Conservation (phyloP, 2,113 vertebrate species). For the Platysternon megacephalum region DNA sequence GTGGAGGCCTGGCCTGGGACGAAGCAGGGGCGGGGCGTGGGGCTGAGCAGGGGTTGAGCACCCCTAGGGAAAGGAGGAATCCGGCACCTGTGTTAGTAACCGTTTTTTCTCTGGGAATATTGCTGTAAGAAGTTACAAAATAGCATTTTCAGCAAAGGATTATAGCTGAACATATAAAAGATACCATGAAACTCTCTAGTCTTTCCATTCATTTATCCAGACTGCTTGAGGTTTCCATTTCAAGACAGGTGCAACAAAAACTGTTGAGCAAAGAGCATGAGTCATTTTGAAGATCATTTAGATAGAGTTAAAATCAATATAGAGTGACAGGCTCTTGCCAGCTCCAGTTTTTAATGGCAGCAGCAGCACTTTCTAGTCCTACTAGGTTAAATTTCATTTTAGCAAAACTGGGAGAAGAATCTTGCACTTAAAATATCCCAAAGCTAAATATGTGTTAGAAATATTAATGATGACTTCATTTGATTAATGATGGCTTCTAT, state of each 20-base stretch:
- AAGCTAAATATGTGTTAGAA: neutral
- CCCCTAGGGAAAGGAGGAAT: too few species aligned
- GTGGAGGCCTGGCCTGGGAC: too few species aligned
- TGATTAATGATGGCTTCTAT: neutral
- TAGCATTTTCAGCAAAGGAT: neutral
- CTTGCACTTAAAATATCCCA: neutral
- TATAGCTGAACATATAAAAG: neutral
- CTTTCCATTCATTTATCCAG: neutral
- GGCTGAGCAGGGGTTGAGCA: too few species aligned
- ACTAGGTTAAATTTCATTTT: neutral
- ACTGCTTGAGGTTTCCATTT: neutral
- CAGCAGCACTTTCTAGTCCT: too few species aligned
- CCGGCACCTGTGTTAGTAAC: too few species aligned
- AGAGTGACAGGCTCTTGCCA: neutral
- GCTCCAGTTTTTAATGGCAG: too few species aligned
- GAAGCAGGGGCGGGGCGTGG: too few species aligned
- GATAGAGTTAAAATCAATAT: neutral
- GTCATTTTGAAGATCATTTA: neutral
- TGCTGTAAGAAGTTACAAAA: neutral
- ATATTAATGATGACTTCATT: neutral
- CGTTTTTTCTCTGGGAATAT: neutral
- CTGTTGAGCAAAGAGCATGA: neutral
- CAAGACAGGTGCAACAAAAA: neutral
- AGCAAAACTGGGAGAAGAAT: neutral
- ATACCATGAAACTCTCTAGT: neutral